Conservation (phyloP, 2,888 invertebrate genomes). For the Yponomeuta evonymella region DNA sequence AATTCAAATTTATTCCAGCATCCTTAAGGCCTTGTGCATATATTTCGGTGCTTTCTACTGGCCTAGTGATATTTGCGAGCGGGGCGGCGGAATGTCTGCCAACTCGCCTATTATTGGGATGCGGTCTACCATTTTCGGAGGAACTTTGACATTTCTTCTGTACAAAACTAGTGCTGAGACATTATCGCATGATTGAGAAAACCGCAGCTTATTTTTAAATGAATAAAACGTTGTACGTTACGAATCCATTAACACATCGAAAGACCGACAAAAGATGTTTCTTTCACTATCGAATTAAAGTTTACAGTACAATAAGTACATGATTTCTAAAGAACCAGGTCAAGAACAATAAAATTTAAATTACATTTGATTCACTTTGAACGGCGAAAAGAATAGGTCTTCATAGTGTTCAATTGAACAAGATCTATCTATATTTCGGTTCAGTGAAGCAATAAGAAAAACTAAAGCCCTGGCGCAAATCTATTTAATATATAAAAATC, state of each 20-base stretch:
- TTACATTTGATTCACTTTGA: slow-evolving; percentile 30
- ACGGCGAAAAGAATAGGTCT: slow-evolving; percentile 37
- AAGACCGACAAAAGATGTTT: not conserved
- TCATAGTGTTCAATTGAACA: slow-evolving; percentile 25
- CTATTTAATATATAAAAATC: too few species aligned
- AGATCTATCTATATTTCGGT: slow-evolving; percentile 19
- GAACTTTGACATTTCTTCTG: slow-evolving; percentile 48
- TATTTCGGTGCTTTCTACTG: slow-evolving; percentile 48
- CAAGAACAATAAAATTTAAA: slow-evolving; percentile 42
- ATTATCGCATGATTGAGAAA: slow-evolving; percentile 8
- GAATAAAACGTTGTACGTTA: not conserved
- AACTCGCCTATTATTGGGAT: slow-evolving; percentile 49
- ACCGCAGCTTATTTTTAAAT: not conserved
- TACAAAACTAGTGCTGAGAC: not conserved
- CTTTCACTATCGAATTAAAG: not conserved
- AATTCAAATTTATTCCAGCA: not conserved
- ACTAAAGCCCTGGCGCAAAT: slow-evolving; percentile 21
- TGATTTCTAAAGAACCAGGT: slow-evolving; percentile 34
- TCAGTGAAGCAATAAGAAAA: slow-evolving; percentile 22
- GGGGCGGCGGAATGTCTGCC: slow-evolving; percentile 45
- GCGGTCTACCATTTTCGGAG: slow-evolving; percentile 43
- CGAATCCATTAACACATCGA: not conserved
- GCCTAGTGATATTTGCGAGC: slow-evolving; percentile 64
- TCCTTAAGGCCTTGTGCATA: slow-evolving; percentile 15
- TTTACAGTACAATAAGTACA: slow-evolving; percentile 15